phyloP scores from a whole-genome alignment of 2,888 invertebrate species.

The Scrobipalpa costella region DNA sequence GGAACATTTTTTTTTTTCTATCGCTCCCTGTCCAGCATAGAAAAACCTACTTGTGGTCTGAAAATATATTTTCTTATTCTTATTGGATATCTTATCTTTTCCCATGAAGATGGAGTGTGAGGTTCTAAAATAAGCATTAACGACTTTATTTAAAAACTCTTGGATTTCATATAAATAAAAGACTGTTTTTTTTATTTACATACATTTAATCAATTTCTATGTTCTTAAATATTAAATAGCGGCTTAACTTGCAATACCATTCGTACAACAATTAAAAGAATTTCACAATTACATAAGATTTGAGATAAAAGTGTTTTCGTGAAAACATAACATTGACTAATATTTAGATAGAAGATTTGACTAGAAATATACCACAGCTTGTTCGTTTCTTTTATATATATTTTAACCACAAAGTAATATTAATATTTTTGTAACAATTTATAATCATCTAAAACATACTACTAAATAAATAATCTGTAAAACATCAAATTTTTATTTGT shows the following conservation, averaged over 20 bases:
- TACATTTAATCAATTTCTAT: conserved; percentile 67
- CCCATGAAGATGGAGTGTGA: no score
- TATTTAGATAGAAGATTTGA: conserved; percentile 15
- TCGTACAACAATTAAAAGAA: conserved; percentile 13
- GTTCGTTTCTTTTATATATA: conserved; percentile 3
- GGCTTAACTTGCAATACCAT: conserved; percentile 49
- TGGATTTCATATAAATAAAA: background rate
- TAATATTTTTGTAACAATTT: background rate
- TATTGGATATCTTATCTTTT: no score
- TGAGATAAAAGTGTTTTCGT: background rate
- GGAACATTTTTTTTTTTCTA: no score
- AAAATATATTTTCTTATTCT: no score
- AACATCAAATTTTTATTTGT: no score
- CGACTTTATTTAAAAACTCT: no score
- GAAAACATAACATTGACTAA: conserved; percentile 18
- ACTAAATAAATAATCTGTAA: background rate
- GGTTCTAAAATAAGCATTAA: no score
- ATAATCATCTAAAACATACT: background rate
- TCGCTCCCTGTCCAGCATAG: no score
- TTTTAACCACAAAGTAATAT: background rate
- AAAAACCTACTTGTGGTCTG: no score
- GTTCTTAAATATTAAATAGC: conserved; percentile 57
- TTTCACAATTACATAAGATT: conserved; percentile 8
- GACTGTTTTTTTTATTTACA: conserved; percentile 54
- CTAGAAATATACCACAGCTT: conserved; percentile 19